These are phyloP conservation scores for Drosophila anomalipes DNA, from an alignment of 2,888 invertebrate species.

Conservation along the genomic window DNA sequence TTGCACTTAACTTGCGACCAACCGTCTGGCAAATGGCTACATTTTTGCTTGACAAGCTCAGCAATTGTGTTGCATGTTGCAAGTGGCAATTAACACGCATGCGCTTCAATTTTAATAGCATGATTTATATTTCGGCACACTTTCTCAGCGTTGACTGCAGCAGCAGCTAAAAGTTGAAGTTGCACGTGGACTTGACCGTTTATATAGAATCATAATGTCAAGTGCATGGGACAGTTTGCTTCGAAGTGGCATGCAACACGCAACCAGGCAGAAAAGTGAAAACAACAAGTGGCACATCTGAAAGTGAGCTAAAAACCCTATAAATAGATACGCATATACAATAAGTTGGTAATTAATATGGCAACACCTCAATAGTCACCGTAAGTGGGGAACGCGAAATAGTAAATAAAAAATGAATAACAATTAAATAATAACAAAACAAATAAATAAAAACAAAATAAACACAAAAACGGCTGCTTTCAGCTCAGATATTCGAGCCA, in stretches of 20 bases:
- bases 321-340: not conserved
- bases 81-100: conserved; percentile 65
- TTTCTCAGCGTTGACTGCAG: conserved; percentile 50
- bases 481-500: not conserved
- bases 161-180: not conserved
- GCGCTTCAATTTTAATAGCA: conserved; percentile 39
- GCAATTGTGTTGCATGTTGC: conserved; percentile 38
- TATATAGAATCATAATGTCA: conserved; percentile 66
- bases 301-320: not conserved
- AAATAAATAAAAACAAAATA: not conserved
- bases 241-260: conserved; percentile 45
- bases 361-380: conserved; percentile 37
- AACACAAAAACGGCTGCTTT: not conserved
- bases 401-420: not conserved
- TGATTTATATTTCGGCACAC: conserved; percentile 64
- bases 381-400: conserved; percentile 2
- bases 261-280: conserved; percentile 59
- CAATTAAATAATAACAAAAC: not conserved
- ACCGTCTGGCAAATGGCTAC: conserved; percentile 7
- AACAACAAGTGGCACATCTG: conserved; percentile 20
- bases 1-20: conserved; percentile 17
- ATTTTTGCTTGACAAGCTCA: conserved; percentile 12
- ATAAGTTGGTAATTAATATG: conserved; percentile 34
- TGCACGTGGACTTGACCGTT: conserved; percentile 6
- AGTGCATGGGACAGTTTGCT: conserved; percentile 56